phyloP scores from a whole-genome alignment of 1,140 invertebrate species.

The Eciton burchellii region DNA sequence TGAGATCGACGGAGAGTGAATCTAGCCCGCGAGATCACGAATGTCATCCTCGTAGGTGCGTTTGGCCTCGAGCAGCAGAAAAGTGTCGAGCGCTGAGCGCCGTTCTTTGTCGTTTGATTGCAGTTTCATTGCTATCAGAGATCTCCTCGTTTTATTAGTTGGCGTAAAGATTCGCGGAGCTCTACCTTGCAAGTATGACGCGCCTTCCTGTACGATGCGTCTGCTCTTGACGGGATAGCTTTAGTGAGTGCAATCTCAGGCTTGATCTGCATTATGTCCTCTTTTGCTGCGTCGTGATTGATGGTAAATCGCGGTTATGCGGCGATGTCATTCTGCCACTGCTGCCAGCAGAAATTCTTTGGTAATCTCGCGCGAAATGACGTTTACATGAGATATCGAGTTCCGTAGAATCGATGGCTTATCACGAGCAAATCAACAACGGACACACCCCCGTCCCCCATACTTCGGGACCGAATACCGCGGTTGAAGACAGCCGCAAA shows the following conservation, averaged over 20 bases:
- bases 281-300: neutral
- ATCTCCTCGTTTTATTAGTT: neutral
- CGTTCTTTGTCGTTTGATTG: neutral
- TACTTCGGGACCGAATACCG: conserved; percentile 31
- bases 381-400: neutral
- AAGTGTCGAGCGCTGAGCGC: no score
- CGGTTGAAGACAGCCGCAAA: conserved; percentile 48
- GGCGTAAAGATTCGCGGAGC: neutral
- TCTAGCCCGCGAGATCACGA: conserved; percentile 24
- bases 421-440: conserved; percentile 15
- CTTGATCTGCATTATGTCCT: neutral
- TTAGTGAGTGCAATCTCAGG: neutral
- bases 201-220: neutral
- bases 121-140: neutral
- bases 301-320: conserved; percentile 1
- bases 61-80: neutral
- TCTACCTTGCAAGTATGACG: neutral
- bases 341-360: no score
- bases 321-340: no score
- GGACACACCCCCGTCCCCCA: no score
- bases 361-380: neutral
- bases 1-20: conserved; percentile 36
- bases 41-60: conserved; percentile 43
- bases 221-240: neutral
- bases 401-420: conserved; percentile 4